Conservation (phyloP, 2,888 invertebrate genomes). For the Allophyes oxyacanthae region DNA sequence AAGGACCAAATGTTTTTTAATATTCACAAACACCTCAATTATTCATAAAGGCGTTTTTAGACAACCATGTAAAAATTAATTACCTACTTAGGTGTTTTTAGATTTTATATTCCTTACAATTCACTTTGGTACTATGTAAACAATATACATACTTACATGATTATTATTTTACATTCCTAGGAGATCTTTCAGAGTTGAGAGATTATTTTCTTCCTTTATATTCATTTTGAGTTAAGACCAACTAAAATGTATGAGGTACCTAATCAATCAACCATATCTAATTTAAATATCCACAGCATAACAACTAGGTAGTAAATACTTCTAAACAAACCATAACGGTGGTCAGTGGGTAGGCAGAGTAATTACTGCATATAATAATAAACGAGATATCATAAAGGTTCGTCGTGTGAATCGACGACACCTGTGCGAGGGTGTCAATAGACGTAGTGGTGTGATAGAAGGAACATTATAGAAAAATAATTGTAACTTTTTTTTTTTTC, state of each 20-base stretch:
- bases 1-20: too few relatives aligned
- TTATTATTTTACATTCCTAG: too few relatives aligned
- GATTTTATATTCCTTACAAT: too few relatives aligned
- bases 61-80: too few relatives aligned
- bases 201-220: too few relatives aligned
- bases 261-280: constrained; percentile 31
- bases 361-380: constrained; percentile 82
- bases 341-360: constrained; percentile 72
- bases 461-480: constrained; percentile 4
- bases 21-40: too few relatives aligned
- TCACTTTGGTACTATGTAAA: too few relatives aligned
- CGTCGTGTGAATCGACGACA: constrained; percentile 85
- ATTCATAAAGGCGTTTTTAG: too few relatives aligned
- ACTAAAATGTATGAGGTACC: not conserved
- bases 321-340: constrained; percentile 40
- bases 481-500: not conserved
- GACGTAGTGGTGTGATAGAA: constrained; percentile 56
- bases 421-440: constrained; percentile 75
- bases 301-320: constrained; percentile 10
- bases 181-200: too few relatives aligned
- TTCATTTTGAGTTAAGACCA: too few relatives aligned
- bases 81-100: too few relatives aligned
- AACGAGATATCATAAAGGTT: constrained; percentile 82
- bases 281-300: constrained; percentile 27
- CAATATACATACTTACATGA: too few relatives aligned